Conservation (phyloP, 2,113 vertebrate genomes). For the Mus spicilegus region DNA sequence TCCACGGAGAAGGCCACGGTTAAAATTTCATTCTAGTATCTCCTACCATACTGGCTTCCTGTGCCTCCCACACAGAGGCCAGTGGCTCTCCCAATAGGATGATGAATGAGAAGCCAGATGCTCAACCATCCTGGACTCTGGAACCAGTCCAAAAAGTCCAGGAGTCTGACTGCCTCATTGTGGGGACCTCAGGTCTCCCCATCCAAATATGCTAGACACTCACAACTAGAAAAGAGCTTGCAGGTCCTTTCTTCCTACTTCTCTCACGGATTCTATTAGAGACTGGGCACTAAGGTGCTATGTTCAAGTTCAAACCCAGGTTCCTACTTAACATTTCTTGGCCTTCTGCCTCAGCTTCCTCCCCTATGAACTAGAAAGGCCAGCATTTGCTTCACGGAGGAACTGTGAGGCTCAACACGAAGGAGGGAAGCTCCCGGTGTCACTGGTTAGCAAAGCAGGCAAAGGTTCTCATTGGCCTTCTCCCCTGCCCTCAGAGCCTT, state of each 20-base stretch:
- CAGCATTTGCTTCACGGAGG: background rate
- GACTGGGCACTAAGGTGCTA: background rate
- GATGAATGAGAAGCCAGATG: background rate
- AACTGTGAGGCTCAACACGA: background rate
- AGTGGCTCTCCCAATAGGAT: background rate
- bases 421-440: background rate
- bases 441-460: background rate
- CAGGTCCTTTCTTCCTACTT: background rate
- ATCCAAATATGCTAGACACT: background rate
- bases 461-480: background rate
- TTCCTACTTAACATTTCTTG: background rate
- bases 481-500: background rate
- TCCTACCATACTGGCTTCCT: conserved; percentile 7
- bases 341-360: background rate
- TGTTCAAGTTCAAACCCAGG: background rate
- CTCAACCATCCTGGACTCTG: background rate
- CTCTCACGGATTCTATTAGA: background rate
- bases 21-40: conserved; percentile 52
- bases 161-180: background rate
- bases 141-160: conserved; percentile 14
- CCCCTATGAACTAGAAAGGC: background rate
- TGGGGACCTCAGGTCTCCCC: background rate
- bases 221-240: background rate
- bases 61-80: conserved; percentile 29
- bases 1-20: background rate